A percentile compares a stretch with the other conserved stretches of the same genome.
phyloP scores from a whole-genome alignment of 2,113 vertebrate genomes.

The Rallus limicola region DNA sequence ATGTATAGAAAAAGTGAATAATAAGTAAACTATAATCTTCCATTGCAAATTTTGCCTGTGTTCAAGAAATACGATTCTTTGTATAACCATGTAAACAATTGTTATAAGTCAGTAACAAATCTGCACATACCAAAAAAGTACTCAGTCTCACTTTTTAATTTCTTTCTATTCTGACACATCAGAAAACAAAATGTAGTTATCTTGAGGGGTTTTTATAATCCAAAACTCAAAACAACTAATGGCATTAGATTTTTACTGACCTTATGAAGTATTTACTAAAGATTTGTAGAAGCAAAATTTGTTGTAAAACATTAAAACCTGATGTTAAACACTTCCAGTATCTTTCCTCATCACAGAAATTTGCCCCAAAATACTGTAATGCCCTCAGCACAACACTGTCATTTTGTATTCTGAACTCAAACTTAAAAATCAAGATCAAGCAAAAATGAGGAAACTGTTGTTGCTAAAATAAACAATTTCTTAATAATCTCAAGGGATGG shows the following conservation, averaged over 20 bases:
- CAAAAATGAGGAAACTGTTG: slow-evolving; percentile 39
- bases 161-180: not conserved
- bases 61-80: not conserved
- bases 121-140: not conserved
- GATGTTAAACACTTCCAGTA: not conserved
- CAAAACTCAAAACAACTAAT: not conserved
- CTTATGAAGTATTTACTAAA: not conserved
- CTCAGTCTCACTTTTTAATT: not conserved
- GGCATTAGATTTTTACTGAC: not conserved
- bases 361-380: not conserved
- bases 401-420: not conserved
- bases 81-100: not conserved
- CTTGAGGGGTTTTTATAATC: not conserved
- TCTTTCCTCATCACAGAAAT: slow-evolving; percentile 29
- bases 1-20: not conserved
- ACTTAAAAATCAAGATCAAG: not conserved
- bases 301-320: not conserved
- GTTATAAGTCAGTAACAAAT: not conserved
- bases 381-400: not conserved
- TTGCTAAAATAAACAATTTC: slow-evolving; percentile 7
- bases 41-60: not conserved
- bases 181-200: not conserved
- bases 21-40: not conserved
- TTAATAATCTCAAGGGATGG: slow-evolving; percentile 58
- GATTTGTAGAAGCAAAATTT: not conserved